A percentile compares a stretch with the other conserved stretches of the same genome.
Conservation (phyloP, 2,113 vertebrate genomes). For the Grammomys surdaster region DNA sequence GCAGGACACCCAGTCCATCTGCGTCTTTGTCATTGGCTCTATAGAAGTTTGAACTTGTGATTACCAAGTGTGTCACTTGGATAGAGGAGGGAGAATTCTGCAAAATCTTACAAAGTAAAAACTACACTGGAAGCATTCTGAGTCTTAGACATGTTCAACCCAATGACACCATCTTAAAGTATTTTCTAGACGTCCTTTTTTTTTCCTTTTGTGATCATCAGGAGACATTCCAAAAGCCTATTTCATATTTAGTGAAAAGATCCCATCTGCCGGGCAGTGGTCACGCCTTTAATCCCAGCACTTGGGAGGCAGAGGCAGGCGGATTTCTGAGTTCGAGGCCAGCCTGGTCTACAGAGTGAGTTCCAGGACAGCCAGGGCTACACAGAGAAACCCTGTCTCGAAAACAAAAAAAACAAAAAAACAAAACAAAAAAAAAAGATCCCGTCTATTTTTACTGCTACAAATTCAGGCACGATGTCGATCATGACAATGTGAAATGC, state of each 20-base stretch:
- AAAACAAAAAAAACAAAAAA: too few relatives aligned
- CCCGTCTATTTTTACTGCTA: neutral
- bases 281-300: too few relatives aligned
- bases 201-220: neutral
- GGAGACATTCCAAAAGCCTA: constrained; percentile 14
- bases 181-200: constrained; percentile 3
- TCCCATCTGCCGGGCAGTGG: neutral
- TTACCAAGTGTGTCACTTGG: neutral
- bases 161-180: constrained; percentile 1
- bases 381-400: too few relatives aligned
- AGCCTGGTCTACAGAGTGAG: too few relatives aligned
- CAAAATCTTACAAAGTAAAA: constrained; percentile 6
- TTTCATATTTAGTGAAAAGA: constrained; percentile 11
- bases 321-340: too few relatives aligned
- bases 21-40: neutral
- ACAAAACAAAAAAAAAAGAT: neutral
- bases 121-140: neutral
- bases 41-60: neutral
- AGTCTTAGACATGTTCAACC: neutral
- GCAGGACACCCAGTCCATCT: neutral
- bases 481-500: neutral
- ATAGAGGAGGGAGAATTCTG: neutral
- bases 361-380: too few relatives aligned
- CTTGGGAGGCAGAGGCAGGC: too few relatives aligned
- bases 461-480: neutral